Percentiles rank a stretch among this genome's conserved stretches.
Evolutionary conservation across 64 coral and sea anemone genomes (phyloP).

Genomic region (Montipora capricornis): DNA sequence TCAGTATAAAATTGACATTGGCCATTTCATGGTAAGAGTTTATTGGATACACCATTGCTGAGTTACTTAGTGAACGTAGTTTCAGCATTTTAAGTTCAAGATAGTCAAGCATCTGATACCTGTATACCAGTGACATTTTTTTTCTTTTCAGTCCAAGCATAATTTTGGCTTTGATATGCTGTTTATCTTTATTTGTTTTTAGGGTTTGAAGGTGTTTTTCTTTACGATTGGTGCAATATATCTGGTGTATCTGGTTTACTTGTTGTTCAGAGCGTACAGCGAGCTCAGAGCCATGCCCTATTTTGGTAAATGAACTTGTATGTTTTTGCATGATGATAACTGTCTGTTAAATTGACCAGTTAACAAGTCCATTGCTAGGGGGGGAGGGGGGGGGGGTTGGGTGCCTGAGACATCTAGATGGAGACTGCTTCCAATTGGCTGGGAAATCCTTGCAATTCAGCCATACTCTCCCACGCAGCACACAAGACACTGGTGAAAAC

Average conservation of each 20-base stretch:
- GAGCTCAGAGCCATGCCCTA: constrained; percentile 96
- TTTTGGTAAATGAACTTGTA: constrained; percentile 74
- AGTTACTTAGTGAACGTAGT: not conserved
- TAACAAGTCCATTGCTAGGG: too few relatives aligned
- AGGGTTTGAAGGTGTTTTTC: constrained; percentile 99
- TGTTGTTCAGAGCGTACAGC: constrained; percentile 90
- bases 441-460: too few relatives aligned
- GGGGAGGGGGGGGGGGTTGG: too few relatives aligned
- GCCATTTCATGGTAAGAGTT: constrained; percentile 89
- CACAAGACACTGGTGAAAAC: too few relatives aligned
- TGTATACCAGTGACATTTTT: too few relatives aligned
- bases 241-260: constrained; percentile 90
- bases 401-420: too few relatives aligned
- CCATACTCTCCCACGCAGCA: too few relatives aligned
- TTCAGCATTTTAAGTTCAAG: too few relatives aligned
- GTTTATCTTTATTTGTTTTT: not conserved
- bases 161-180: not conserved
- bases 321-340: not conserved
- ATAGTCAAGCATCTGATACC: too few relatives aligned
- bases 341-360: not conserved
- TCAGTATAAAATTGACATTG: constrained; percentile 98
- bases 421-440: too few relatives aligned
- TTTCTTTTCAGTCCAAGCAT: too few relatives aligned
- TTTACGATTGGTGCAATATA: constrained; percentile 94
- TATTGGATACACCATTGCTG: not conserved